Evolutionary conservation across 2,888 invertebrate species (phyloP).

Genomic region (Polietes domitor): DNA sequence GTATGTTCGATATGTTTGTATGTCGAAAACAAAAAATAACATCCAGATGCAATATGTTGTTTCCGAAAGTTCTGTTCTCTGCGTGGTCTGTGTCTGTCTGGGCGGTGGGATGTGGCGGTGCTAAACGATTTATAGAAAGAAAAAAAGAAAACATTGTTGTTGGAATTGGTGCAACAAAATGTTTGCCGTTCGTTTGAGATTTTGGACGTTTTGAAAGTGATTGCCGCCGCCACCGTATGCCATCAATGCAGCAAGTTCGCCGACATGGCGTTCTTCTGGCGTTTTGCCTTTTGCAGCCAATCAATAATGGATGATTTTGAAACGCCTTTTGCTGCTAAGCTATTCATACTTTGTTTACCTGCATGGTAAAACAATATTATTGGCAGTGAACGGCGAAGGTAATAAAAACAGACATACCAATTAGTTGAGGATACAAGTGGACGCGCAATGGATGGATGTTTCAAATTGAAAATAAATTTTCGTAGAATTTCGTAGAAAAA

Average conservation of each 20-base stretch:
- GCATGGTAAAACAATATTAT: no score
- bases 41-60: slow-evolving; percentile 21
- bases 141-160: slow-evolving; percentile 8
- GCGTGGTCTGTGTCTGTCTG: background rate
- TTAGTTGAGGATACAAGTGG: no score
- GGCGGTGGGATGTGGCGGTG: background rate
- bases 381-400: no score
- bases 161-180: background rate
- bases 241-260: no score
- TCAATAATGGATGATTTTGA: no score
- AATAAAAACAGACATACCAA: no score
- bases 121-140: slow-evolving; percentile 2
- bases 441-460: no score
- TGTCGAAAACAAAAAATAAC: background rate
- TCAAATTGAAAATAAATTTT: no score
- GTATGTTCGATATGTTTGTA: background rate
- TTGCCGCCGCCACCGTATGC: background rate
- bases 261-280: no score
- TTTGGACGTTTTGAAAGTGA: background rate
- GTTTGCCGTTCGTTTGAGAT: background rate
- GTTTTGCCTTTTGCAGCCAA: no score
- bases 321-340: background rate
- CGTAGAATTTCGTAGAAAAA: no score
- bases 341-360: background rate
- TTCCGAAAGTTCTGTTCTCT: no score